Percentiles rank a stretch among this genome's conserved stretches.
Conservation (phyloP, 2,888 invertebrate genomes). For the Pandemis cinnamomeana region DNA sequence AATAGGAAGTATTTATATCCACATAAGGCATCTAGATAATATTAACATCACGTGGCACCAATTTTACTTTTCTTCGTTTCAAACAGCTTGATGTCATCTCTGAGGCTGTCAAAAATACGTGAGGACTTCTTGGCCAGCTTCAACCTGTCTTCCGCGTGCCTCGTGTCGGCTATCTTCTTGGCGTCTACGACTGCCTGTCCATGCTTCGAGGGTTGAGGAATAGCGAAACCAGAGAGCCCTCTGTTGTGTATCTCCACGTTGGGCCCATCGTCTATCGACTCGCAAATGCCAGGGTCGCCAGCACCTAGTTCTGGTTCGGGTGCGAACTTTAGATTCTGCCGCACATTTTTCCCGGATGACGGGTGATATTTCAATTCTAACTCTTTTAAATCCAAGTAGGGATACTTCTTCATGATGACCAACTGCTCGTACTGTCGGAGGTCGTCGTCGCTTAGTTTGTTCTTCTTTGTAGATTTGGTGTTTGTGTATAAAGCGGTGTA, state of each 20-base stretch:
- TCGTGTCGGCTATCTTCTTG: slow-evolving; percentile 45
- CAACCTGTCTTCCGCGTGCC: slow-evolving; percentile 38
- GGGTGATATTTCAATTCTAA: slow-evolving; percentile 66
- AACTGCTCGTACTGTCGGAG: slow-evolving; percentile 70
- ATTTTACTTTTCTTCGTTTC: slow-evolving; percentile 44
- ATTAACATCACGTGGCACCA: not conserved
- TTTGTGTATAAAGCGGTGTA: not conserved
- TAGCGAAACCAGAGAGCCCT: slow-evolving; percentile 74
- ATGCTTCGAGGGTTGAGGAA: slow-evolving; percentile 57
- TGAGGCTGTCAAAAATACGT: slow-evolving; percentile 49
- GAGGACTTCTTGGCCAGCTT: slow-evolving; percentile 43
- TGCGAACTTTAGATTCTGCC: slow-evolving; percentile 60
- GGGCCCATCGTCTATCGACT: slow-evolving; percentile 59
- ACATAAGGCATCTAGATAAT: not conserved
- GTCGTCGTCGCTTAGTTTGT: slow-evolving; percentile 61
- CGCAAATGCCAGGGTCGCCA: slow-evolving; percentile 61
- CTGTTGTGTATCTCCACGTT: slow-evolving; percentile 75
- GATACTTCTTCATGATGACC: slow-evolving; percentile 79
- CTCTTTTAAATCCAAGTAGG: slow-evolving; percentile 73
- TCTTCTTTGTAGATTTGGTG: slow-evolving; percentile 45
- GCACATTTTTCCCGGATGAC: slow-evolving; percentile 55
- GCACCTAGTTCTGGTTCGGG: slow-evolving; percentile 52
- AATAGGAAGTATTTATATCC: too few species aligned
- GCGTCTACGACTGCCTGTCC: slow-evolving; percentile 46
- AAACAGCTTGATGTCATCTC: slow-evolving; percentile 54